phyloP scores from a whole-genome alignment of 2,797 vertebrate genomes.

The Karalla daura region DNA sequence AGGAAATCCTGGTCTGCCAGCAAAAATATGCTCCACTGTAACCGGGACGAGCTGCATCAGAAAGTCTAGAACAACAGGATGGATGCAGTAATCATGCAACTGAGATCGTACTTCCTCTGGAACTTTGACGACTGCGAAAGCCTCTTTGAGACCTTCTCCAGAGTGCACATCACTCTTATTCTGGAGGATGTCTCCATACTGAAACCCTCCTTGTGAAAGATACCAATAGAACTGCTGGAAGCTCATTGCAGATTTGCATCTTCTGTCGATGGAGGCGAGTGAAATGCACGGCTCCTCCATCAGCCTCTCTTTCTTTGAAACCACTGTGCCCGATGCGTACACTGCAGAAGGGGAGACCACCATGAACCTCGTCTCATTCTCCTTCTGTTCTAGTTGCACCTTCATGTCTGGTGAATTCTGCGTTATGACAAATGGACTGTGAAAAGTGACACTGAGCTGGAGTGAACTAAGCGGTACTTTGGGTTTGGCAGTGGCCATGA shows the following conservation, averaged over 20 bases:
- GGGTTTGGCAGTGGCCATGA: constrained; percentile 78
- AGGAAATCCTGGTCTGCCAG: constrained; percentile 81
- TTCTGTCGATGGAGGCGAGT: constrained; percentile 76
- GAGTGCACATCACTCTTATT: constrained; percentile 84
- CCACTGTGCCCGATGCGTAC: constrained; percentile 84
- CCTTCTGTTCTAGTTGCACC: constrained; percentile 74
- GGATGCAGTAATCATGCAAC: constrained; percentile 86
- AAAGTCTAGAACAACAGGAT: constrained; percentile 89
- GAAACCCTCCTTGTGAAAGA: constrained; percentile 84
- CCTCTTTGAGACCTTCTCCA: constrained; percentile 86
- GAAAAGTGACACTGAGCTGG: constrained; percentile 84
- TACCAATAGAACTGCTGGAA: constrained; percentile 80
- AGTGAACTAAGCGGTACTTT: constrained; percentile 81
- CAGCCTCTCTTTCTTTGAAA: constrained; percentile 50
- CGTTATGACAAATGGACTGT: constrained; percentile 81
- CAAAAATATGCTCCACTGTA: constrained; percentile 62
- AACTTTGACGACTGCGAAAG: constrained; percentile 80
- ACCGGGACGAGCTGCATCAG: constrained; percentile 86
- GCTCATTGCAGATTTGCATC: constrained; percentile 80
- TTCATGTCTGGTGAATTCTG: constrained; percentile 79
- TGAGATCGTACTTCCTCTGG: constrained; percentile 73
- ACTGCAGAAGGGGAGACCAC: constrained; percentile 76
- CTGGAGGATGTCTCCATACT: constrained; percentile 84
- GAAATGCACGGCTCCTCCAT: constrained; percentile 83
- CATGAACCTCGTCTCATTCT: constrained; percentile 70